phyloP scores from a whole-genome alignment of 2,888 invertebrate genomes.

The Leistus spinibarbis region DNA sequence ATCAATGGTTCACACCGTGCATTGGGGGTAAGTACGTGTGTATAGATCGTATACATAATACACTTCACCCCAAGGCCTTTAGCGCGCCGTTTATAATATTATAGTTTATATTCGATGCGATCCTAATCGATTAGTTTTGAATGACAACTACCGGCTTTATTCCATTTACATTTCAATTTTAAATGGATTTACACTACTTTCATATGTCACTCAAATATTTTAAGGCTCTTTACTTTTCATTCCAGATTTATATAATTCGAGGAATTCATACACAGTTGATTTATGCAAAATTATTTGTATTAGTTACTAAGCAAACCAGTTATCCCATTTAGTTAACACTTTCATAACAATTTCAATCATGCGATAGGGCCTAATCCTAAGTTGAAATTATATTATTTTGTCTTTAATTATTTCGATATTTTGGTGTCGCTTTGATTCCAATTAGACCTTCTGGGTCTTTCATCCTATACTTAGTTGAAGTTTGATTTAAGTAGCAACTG shows the following conservation, averaged over 20 bases:
- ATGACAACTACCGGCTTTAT: background rate
- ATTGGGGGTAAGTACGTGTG: constrained; percentile 3
- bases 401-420: no score
- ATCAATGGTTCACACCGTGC: constrained; percentile 29
- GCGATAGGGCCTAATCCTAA: background rate
- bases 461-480: background rate
- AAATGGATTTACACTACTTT: background rate
- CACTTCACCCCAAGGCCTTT: background rate
- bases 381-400: no score
- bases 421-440: no score
- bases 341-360: no score
- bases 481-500: background rate
- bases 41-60: background rate
- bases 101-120: background rate
- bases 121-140: background rate
- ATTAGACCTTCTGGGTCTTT: background rate
- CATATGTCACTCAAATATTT: no score
- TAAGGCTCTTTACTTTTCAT: no score
- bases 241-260: no score
- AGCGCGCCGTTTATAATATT: background rate
- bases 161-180: background rate
- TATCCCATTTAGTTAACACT: no score
- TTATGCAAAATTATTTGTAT: no score
- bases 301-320: no score
- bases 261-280: no score